Conservation (phyloP, 2,113 vertebrate species). For the Silurus glanis region DNA sequence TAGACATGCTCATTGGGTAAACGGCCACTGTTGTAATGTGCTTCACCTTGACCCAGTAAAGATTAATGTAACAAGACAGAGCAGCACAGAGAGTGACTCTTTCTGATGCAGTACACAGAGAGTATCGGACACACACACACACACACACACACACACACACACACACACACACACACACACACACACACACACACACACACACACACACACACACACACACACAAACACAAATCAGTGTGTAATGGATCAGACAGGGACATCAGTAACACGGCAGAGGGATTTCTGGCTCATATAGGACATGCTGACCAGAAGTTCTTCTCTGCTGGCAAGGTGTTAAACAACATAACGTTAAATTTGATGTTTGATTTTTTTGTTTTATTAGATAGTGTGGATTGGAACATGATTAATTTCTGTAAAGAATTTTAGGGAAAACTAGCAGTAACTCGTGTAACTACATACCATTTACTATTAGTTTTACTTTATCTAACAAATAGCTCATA, state of each 20-base stretch:
- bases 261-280: constrained; percentile 29
- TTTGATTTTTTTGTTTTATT: not conserved
- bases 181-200: constrained; percentile 26
- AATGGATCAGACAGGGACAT: constrained; percentile 41
- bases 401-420: constrained; percentile 9
- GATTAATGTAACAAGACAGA: constrained; percentile 68
- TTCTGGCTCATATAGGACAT: not conserved
- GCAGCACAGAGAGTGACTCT: constrained; percentile 53
- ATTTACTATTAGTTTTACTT: no score
- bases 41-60: constrained; percentile 71
- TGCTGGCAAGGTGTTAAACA: constrained; percentile 1
- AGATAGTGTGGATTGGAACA: not conserved
- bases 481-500: no score
- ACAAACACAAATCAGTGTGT: constrained; percentile 41
- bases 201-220: no score
- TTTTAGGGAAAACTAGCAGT: not conserved
- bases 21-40: constrained; percentile 66
- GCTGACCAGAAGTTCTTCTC: constrained; percentile 11
- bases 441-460: no score
- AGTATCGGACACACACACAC: constrained; percentile 26
- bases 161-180: not conserved
- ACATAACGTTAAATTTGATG: not conserved
- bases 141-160: no score
- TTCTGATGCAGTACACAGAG: constrained; percentile 68
- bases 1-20: constrained; percentile 67